Base-by-base conservation (phyloP, 2,888 invertebrate species). In the Bedellia somnulentella region DNA sequence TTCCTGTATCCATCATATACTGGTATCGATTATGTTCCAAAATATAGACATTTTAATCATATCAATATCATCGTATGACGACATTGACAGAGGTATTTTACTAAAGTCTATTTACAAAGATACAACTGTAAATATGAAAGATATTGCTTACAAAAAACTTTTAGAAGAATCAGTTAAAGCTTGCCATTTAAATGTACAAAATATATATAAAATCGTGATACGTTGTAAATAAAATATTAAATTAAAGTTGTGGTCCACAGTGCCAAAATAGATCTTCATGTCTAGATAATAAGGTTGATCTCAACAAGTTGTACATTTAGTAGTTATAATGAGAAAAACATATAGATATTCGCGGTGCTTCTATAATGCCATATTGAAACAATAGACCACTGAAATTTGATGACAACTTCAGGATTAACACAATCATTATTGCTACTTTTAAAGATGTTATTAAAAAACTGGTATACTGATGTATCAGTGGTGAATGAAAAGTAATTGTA, bases 261-360 rank as follows among this genome's bases (percentile, higher is more conserved):
- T 73, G 73, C 73, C 75, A 75, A 73, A 70, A 60, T 64, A 64
- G 66, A 67, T 68, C 64, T 67, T 64, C 58, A 57, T 54, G 56
- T 49, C 37, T 56, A 62, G 52, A 47, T 40, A 9, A 31, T 70
- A 67, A 71, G 63, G 60, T 64, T 61, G 73, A 75, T 75, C 73
- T 75, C 73, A 75, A 57, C 53, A 50, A 32, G 71, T 70, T 71
- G 71, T 54, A 68, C 73, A 66, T 49, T 48, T 45, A 43, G 35
- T 38, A 41, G 38, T 48, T 47, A 50, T 43, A 46, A 45, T 34
- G 24, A 24, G 27, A 34, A 14, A 3, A 35, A 30, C 22, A 5
- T 15, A 15, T 35, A 17, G 13, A 26, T 25, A 29, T 27, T 24
- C 5, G 16, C 15, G 9, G 5, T 2, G 6, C 15, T 14, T 12